These are phyloP conservation scores for Donacobius atricapilla DNA, from an alignment of 2,113 vertebrate genomes.

Conservation along the genomic window DNA sequence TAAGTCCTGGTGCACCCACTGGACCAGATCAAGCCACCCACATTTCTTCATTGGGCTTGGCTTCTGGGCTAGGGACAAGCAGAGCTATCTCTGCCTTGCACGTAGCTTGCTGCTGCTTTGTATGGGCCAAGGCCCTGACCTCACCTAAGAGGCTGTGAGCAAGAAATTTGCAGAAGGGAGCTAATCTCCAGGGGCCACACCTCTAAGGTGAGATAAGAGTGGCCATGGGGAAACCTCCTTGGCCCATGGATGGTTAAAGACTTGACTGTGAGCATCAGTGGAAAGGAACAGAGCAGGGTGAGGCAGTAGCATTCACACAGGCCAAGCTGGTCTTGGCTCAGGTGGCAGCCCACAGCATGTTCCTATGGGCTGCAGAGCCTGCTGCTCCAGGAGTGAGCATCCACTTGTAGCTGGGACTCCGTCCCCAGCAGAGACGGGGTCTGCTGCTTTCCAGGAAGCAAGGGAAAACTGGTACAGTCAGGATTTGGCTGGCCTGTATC, in stretches of 20 bases:
- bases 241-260: not conserved
- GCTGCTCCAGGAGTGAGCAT: not conserved
- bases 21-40: not conserved
- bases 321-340: not conserved
- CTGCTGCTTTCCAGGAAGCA: not conserved
- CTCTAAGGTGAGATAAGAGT: not conserved
- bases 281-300: not conserved
- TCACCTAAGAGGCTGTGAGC: not conserved
- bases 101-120: not conserved
- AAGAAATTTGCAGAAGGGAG: not conserved
- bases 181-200: not conserved
- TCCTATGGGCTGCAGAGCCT: not conserved
- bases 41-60: not conserved
- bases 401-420: not conserved
- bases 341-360: not conserved
- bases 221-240: not conserved
- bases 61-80: not conserved
- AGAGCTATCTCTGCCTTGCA: not conserved
- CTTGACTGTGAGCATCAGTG: not conserved
- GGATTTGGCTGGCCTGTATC: not conserved
- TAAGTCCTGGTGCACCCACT: not conserved
- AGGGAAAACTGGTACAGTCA: not conserved
- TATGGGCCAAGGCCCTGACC: not conserved
- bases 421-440: not conserved
- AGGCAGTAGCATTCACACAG: not conserved